phyloP scores from a whole-genome alignment of 2,797 vertebrate genomes.

The Hoplostethus atlanticus region DNA sequence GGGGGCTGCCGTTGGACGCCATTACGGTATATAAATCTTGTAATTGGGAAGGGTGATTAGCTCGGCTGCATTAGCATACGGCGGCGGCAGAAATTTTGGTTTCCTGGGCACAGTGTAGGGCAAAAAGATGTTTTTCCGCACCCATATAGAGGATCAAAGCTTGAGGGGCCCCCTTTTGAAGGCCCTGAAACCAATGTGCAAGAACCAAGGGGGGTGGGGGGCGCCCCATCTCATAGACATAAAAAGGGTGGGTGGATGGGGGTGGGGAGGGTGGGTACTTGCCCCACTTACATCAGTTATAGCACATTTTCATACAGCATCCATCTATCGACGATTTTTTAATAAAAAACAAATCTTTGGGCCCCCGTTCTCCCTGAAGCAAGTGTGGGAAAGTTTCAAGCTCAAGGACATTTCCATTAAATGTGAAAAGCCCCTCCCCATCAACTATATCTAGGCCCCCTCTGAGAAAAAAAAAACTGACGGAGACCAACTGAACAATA shows the following conservation, averaged over 20 bases:
- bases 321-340: conserved; percentile 74
- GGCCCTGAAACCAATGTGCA: conserved; percentile 90
- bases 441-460: conserved; percentile 73
- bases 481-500: conserved; percentile 72
- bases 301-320: conserved; percentile 78
- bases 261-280: conserved; percentile 59
- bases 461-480: conserved; percentile 66
- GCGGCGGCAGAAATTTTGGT: conserved; percentile 82
- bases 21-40: conserved; percentile 81
- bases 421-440: conserved; percentile 68
- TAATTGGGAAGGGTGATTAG: conserved; percentile 82
- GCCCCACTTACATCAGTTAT: conserved; percentile 81
- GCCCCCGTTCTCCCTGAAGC: conserved; percentile 50
- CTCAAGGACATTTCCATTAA: conserved; percentile 71
- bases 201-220: conserved; percentile 81
- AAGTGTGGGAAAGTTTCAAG: conserved; percentile 80
- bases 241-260: conserved; percentile 76
- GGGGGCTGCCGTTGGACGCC: conserved; percentile 60
- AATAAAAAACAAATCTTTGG: conserved; percentile 75
- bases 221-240: conserved; percentile 86
- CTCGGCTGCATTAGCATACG: conserved; percentile 82
- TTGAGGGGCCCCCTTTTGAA: conserved; percentile 96
- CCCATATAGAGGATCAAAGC: conserved; percentile 95
- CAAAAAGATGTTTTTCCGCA: conserved; percentile 87
- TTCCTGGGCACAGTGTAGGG: conserved; percentile 86